Base-by-base conservation (phyloP, 1,140 invertebrate species). In the Aethina tumida region DNA sequence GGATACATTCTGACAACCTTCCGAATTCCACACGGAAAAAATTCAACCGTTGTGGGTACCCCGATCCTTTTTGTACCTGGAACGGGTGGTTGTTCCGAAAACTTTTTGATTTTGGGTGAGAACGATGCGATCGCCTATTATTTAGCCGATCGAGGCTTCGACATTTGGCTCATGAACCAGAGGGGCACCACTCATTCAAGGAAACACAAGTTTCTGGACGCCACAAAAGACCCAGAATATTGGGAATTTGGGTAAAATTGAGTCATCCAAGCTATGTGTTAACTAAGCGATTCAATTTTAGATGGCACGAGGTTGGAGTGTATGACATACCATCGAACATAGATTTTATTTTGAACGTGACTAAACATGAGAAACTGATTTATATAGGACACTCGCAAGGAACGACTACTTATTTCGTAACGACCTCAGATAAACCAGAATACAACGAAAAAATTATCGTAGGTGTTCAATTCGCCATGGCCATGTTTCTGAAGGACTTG, bases 241-340 rank as follows among this genome's bases (percentile, higher is more conserved):
- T 81, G 77, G 78, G 65, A 73, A 45, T 81, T 73, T 45, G 73
- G 55, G 68, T 71, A 35, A 24, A n/a, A n/a, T n/a, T n/a, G n/a
- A n/a, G n/a, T n/a, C n/a, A n/a, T n/a, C n/a, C n/a, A n/a, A n/a
- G n/a, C n/a, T n/a, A n/a, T n/a, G n/a, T n/a, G n/a, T n/a, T n/a
- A n/a, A n/a, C n/a, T n/a, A n/a, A n/a, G n/a, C n/a, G n/a, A n/a
- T n/a, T n/a, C n/a, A n/a, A n/a, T 45, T 59, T 56, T 50, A 81
- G 76, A 47, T 84, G 68, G 58, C 75, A 85, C 49, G 79, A 87
- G 62, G 79, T 83, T 60, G 74, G 69, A 3, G 39, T 60, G 3
- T 72, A 69, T 49, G 79, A 83, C 54, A 34, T 81, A 9, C 75
- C 79, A 12, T 68, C 75, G 0, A 68, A 69, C 49, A 64, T 84